A percentile compares a stretch with the other conserved stretches of the same genome.
These are phyloP conservation scores for Lagria hirta DNA, from an alignment of 2,888 invertebrate species.

Conservation along the genomic window DNA sequence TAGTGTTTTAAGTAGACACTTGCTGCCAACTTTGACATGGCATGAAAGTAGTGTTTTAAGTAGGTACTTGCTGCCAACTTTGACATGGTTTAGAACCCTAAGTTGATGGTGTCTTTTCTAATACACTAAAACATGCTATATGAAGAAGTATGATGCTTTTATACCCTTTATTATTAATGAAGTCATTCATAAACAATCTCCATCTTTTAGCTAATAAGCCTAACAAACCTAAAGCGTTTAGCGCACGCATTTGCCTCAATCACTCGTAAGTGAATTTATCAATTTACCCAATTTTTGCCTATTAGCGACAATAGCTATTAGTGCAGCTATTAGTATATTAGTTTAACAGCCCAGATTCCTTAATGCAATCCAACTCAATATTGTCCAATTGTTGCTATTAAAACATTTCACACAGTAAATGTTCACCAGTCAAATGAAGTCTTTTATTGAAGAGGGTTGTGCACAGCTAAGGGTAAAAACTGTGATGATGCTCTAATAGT, in stretches of 20 bases:
- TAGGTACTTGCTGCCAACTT: too few relatives aligned
- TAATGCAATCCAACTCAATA: conserved; percentile 57
- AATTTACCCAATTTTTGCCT: conserved; percentile 59
- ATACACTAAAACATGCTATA: too few relatives aligned
- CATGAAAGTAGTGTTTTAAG: too few relatives aligned
- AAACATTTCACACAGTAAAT: conserved; percentile 53
- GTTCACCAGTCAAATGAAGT: conserved; percentile 51
- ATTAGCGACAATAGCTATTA: conserved; percentile 57
- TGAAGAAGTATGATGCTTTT: too few relatives aligned
- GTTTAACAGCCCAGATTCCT: conserved; percentile 57
- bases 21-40: too few relatives aligned
- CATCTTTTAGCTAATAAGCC: conserved; percentile 35
- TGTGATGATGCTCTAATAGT: neutral
- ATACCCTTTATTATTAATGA: too few relatives aligned
- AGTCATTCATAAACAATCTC: conserved; percentile 44
- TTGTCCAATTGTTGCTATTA: conserved; percentile 57
- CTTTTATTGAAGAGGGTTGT: conserved; percentile 50
- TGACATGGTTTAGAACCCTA: too few relatives aligned
- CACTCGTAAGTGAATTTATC: conserved; percentile 55
- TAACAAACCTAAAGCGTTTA: conserved; percentile 38
- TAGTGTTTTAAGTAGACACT: too few relatives aligned
- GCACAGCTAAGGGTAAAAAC: conserved; percentile 2
- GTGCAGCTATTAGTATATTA: conserved; percentile 55
- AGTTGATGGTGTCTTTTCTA: too few relatives aligned
- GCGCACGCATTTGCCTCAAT: conserved; percentile 48